Conservation (phyloP, 1,140 invertebrate species). For the Drosophila leontia region DNA sequence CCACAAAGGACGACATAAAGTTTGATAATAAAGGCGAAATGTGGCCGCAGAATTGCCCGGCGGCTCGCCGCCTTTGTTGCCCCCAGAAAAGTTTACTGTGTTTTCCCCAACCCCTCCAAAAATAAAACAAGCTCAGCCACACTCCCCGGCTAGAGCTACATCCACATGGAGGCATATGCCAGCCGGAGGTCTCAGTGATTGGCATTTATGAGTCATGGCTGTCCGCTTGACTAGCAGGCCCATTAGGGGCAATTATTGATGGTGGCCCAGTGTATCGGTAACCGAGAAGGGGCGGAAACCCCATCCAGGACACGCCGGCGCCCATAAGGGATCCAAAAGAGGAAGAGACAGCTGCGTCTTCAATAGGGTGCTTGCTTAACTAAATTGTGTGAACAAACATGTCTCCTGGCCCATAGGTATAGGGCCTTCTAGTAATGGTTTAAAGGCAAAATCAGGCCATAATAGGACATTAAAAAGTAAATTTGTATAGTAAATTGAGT, state of each 20-base stretch:
- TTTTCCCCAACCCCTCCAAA: background rate
- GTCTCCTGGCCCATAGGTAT: background rate
- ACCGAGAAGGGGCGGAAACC: background rate
- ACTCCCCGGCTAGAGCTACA: background rate
- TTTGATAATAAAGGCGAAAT: constrained; percentile 67
- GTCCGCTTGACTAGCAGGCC: constrained; percentile 21
- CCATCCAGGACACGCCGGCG: constrained; percentile 3
- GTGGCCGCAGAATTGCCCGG: constrained; percentile 39
- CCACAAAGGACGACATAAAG: constrained; percentile 47
- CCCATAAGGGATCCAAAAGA: background rate
- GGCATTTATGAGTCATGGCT: constrained; percentile 44
- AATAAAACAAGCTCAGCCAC: background rate
- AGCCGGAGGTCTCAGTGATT: constrained; percentile 35
- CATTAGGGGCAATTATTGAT: constrained; percentile 48
- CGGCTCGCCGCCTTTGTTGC: background rate
- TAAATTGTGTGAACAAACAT: background rate
- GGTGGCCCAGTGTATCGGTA: background rate
- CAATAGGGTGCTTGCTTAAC: background rate
- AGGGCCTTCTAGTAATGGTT: background rate
- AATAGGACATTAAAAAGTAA: background rate
- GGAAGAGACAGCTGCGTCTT: background rate
- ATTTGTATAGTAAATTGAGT: background rate
- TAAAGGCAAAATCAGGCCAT: background rate
- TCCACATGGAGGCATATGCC: constrained; percentile 3
- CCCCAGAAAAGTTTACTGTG: constrained; percentile 27